phyloP scores from a whole-genome alignment of 2,113 vertebrate species.

The Hyperopisus bebe region DNA sequence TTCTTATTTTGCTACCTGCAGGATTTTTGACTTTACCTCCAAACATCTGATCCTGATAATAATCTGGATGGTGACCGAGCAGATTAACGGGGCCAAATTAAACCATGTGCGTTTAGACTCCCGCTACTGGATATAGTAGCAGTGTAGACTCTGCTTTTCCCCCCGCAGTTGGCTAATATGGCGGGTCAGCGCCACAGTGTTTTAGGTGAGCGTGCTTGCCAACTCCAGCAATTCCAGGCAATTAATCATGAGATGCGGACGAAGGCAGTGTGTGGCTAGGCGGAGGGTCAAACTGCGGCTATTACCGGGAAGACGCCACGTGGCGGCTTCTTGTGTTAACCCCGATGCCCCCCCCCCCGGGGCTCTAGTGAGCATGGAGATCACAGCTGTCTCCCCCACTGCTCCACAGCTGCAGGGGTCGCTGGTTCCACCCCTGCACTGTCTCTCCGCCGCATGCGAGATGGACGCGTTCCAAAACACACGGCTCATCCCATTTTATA shows the following conservation, averaged over 20 bases:
- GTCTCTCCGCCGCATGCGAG: neutral
- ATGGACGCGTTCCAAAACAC: conserved; percentile 1
- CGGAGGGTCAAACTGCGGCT: conserved; percentile 43
- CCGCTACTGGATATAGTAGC: neutral
- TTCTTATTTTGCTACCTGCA: neutral
- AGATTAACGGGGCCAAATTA: neutral
- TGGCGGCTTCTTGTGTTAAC: conserved; percentile 41
- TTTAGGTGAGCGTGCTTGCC: neutral
- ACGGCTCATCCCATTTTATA: conserved; percentile 11
- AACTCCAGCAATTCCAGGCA: conserved; percentile 33
- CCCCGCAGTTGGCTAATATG: neutral
- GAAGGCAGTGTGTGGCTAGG: conserved; percentile 28
- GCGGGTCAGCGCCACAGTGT: neutral
- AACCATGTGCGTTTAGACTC: neutral
- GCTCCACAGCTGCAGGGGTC: neutral
- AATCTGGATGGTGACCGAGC: neutral
- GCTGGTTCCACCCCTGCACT: neutral
- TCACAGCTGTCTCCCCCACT: conserved; percentile 11
- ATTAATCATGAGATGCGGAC: conserved; percentile 40
- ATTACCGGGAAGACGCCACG: conserved; percentile 41
- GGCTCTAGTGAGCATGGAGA: conserved; percentile 12
- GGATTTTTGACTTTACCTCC: neutral
- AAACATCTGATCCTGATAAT: neutral
- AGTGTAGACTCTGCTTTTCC: neutral
- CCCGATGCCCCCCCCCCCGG: conserved; percentile 16